A percentile compares a stretch with the other conserved stretches of the same genome.
These are phyloP conservation scores for Sebastes paucispinis DNA, from an alignment of 2,797 vertebrate genomes.

Conservation along the genomic window DNA sequence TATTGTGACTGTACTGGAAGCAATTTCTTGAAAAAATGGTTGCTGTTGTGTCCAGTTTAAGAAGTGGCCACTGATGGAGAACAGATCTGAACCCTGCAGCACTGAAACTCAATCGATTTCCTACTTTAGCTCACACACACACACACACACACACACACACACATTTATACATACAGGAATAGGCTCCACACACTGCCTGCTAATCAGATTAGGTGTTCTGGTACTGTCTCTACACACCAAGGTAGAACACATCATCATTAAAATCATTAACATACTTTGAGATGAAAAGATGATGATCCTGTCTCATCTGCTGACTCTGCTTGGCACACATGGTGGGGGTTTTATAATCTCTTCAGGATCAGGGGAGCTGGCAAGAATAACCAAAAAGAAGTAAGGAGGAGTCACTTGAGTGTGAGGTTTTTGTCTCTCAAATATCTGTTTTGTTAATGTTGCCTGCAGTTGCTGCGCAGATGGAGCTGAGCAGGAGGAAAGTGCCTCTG, in stretches of 20 bases:
- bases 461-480: conserved; percentile 88
- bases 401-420: conserved; percentile 23
- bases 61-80: conserved; percentile 38
- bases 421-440: conserved; percentile 5
- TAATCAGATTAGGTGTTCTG: conserved; percentile 3
- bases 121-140: not conserved
- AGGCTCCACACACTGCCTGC: not conserved
- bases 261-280: conserved; percentile 60
- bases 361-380: conserved; percentile 38
- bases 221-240: not conserved
- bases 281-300: conserved; percentile 65
- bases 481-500: conserved; percentile 88
- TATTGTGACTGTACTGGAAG: not conserved
- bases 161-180: not conserved
- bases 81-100: conserved; percentile 44
- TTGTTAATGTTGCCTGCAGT: conserved; percentile 62
- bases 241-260: conserved; percentile 51
- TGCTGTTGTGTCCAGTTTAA: conserved; percentile 42
- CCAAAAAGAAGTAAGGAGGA: conserved; percentile 22
- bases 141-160: not conserved
- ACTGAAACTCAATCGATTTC: conserved; percentile 39
- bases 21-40: not conserved
- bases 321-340: conserved; percentile 32
- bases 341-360: conserved; percentile 63
- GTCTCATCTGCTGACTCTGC: conserved; percentile 39